These are phyloP conservation scores for Ophraella communa DNA, from an alignment of 2,888 invertebrate genomes.

Conservation along the genomic window DNA sequence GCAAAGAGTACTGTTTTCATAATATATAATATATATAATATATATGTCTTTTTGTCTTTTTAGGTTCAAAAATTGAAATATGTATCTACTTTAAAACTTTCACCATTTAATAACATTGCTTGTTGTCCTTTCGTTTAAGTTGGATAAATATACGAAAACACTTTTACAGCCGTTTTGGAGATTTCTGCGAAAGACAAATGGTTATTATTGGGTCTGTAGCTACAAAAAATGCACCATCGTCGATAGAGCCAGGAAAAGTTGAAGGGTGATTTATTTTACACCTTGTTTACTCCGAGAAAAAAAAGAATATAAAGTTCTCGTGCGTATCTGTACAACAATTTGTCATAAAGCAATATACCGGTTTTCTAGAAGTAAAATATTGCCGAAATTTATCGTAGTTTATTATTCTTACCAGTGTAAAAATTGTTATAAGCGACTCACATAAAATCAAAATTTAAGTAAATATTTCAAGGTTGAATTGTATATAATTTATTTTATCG, in stretches of 20 bases:
- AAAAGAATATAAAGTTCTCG: slow-evolving; percentile 4
- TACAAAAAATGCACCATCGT: slow-evolving; percentile 18
- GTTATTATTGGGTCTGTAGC: slow-evolving; percentile 18
- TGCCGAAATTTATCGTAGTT: slow-evolving; percentile 5
- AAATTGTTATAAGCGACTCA: too few species aligned
- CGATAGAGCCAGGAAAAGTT: slow-evolving; percentile 21
- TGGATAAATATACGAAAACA: slow-evolving; percentile 10
- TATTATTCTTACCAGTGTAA: slow-evolving; percentile 4
- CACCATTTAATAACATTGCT: background rate
- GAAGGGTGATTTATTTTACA: slow-evolving; percentile 25
- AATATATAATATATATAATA: too few species aligned
- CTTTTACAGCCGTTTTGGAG: slow-evolving; percentile 15
- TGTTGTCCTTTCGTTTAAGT: background rate
- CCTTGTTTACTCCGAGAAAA: slow-evolving; percentile 17
- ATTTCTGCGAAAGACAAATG: slow-evolving; percentile 24
- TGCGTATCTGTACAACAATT: slow-evolving; percentile 17
- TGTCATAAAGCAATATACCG: slow-evolving; percentile 21
- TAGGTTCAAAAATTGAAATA: background rate
- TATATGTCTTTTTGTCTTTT: too few species aligned
- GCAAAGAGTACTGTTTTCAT: too few species aligned
- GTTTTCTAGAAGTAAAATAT: slow-evolving; percentile 15
- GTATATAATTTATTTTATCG: too few species aligned
- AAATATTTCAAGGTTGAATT: too few species aligned
- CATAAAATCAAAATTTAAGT: too few species aligned
- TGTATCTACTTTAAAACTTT: background rate